Percentiles rank a stretch among this genome's conserved stretches.
Evolutionary conservation across 2,888 invertebrate species (phyloP).

Genomic region (Dolomedes plantarius): DNA sequence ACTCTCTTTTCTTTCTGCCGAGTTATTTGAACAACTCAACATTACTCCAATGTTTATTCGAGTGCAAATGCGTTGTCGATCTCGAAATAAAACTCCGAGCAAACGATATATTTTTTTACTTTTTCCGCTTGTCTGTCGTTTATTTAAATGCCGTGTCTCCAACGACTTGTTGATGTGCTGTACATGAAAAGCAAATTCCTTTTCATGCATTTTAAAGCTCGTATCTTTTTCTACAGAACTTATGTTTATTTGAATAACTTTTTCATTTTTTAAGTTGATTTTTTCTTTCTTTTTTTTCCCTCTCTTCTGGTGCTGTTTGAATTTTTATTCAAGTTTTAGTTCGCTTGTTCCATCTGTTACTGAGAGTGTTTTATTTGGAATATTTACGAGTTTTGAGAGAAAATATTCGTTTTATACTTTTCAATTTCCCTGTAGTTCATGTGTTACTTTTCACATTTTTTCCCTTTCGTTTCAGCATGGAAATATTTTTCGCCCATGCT

Average conservation of each 20-base stretch:
- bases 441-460: background rate
- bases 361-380: slow-evolving; percentile 14
- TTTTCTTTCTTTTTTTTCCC: slow-evolving; percentile 14
- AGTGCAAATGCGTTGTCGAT: slow-evolving; percentile 59
- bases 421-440: background rate
- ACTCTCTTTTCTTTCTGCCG: slow-evolving; percentile 10
- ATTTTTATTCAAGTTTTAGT: background rate
- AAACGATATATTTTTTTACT: slow-evolving; percentile 58
- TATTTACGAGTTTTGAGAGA: slow-evolving; percentile 15
- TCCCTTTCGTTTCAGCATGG: background rate
- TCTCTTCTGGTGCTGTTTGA: background rate
- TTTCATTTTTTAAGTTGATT: background rate
- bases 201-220: slow-evolving; percentile 69
- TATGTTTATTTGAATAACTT: slow-evolving; percentile 46
- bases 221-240: slow-evolving; percentile 28
- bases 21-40: slow-evolving; percentile 54
- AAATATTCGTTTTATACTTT: background rate
- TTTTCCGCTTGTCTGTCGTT: slow-evolving; percentile 66
- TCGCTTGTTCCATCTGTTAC: slow-evolving; percentile 1
- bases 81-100: slow-evolving; percentile 24
- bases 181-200: slow-evolving; percentile 67
- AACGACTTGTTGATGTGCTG: slow-evolving; percentile 67
- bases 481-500: background rate
- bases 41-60: slow-evolving; percentile 54
- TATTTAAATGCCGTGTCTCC: slow-evolving; percentile 64